Percentiles rank a stretch among this genome's conserved stretches.
These are phyloP conservation scores for Acrocephalus arundinaceus DNA, from an alignment of 2,113 vertebrate species.

Conservation along the genomic window DNA sequence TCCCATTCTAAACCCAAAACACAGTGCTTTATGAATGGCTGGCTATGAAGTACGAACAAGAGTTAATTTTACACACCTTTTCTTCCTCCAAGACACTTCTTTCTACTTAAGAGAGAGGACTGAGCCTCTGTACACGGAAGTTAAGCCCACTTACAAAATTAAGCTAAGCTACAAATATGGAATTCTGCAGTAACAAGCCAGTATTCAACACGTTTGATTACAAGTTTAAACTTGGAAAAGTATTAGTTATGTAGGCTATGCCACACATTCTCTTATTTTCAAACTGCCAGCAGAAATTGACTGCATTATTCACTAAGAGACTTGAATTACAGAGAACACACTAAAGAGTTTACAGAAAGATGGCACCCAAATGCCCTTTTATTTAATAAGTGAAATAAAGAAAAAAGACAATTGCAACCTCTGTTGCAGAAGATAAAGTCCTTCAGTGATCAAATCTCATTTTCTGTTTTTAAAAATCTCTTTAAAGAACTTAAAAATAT, in stretches of 20 bases:
- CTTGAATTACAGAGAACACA: not conserved
- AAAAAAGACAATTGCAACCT: constrained; percentile 12
- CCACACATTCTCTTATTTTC: not conserved
- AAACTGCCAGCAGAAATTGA: constrained; percentile 9
- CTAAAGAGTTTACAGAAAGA: constrained; percentile 26
- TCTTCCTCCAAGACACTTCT: not conserved
- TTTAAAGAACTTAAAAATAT: constrained; percentile 59
- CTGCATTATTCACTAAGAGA: not conserved
- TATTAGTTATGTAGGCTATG: not conserved
- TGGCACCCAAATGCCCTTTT: constrained; percentile 48
- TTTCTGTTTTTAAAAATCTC: constrained; percentile 44
- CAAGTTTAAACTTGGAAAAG: constrained; percentile 2
- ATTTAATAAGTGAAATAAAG: constrained; percentile 18
- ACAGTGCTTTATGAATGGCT: not conserved
- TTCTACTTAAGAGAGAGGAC: not conserved
- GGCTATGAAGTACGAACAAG: not conserved
- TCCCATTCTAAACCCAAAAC: not conserved
- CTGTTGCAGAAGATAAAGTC: constrained; percentile 40
- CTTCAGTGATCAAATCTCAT: constrained; percentile 25
- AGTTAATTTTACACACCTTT: constrained; percentile 39
- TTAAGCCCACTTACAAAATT: constrained; percentile 45
- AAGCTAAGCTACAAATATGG: constrained; percentile 2
- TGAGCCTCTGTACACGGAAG: not conserved
- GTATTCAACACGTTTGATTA: not conserved
- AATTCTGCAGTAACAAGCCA: constrained; percentile 14